Percentiles rank a stretch among this genome's conserved stretches.
Conservation (phyloP, 2,888 invertebrate species). For the Mellilla xanthometata region DNA sequence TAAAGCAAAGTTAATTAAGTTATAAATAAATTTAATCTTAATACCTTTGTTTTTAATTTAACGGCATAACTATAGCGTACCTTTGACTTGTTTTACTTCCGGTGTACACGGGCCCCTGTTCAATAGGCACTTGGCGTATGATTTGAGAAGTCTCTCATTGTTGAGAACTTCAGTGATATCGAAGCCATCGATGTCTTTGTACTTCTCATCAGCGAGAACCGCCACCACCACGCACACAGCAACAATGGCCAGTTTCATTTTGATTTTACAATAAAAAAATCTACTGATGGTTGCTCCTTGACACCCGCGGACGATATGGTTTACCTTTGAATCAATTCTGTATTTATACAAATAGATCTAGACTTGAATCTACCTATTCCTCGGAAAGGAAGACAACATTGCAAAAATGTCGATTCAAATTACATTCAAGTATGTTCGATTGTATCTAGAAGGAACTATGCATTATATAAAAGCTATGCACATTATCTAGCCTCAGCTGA, state of each 20-base stretch:
- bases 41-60: slow-evolving; percentile 38
- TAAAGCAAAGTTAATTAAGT: not conserved
- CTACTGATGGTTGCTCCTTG: slow-evolving; percentile 17
- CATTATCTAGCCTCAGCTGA: slow-evolving; percentile 22
- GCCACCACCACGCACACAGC: slow-evolving; percentile 44
- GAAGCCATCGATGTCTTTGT: slow-evolving; percentile 85
- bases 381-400: slow-evolving; percentile 34
- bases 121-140: slow-evolving; percentile 87
- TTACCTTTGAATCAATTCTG: slow-evolving; percentile 20
- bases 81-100: slow-evolving; percentile 87
- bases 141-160: slow-evolving; percentile 85
- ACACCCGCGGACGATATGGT: slow-evolving; percentile 31
- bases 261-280: slow-evolving; percentile 18
- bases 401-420: slow-evolving; percentile 41
- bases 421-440: slow-evolving; percentile 34
- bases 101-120: slow-evolving; percentile 86
- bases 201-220: slow-evolving; percentile 65
- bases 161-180: slow-evolving; percentile 85
- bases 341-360: slow-evolving; percentile 44
- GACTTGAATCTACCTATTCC: slow-evolving; percentile 26
- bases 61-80: no score
- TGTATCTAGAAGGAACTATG: slow-evolving; percentile 31
- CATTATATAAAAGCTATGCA: slow-evolving; percentile 22
- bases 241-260: slow-evolving; percentile 51
- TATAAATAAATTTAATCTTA: not conserved